Conservation (phyloP, 2,888 invertebrate species). For the Drosophila nigritarsus region DNA sequence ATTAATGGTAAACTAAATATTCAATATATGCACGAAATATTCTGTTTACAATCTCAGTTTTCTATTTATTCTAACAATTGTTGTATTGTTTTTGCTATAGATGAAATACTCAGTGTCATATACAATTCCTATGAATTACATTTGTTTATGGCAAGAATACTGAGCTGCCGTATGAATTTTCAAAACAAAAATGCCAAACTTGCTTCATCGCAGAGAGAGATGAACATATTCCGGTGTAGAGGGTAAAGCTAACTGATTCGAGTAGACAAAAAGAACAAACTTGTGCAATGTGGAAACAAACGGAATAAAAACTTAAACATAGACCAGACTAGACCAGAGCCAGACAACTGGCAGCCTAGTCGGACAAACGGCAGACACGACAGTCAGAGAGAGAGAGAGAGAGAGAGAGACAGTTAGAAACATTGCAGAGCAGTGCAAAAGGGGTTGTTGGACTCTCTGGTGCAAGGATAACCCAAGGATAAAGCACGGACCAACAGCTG, state of each 20-base stretch:
- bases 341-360: slow-evolving; percentile 46
- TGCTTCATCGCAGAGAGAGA: not conserved
- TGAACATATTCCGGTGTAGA: slow-evolving; percentile 28
- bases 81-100: not conserved
- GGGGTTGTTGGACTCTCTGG: slow-evolving; percentile 73
- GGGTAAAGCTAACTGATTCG: slow-evolving; percentile 26
- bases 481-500: slow-evolving; percentile 62
- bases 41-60: not conserved
- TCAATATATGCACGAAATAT: not conserved
- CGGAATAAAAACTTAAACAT: slow-evolving; percentile 17
- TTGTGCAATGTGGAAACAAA: slow-evolving; percentile 11
- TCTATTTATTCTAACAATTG: not conserved
- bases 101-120: slow-evolving; percentile 4
- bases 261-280: slow-evolving; percentile 20
- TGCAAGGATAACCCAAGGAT: slow-evolving; percentile 65
- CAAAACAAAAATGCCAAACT: not conserved
- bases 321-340: slow-evolving; percentile 40
- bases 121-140: not conserved
- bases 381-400: slow-evolving; percentile 1
- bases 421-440: slow-evolving; percentile 42
- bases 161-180: not conserved
- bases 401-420: not conserved
- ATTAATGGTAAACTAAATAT: not conserved
- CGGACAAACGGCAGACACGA: slow-evolving; percentile 23
- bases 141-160: slow-evolving; percentile 23